Conservation (phyloP, 1,140 invertebrate species). For the Drosophila takahashii region DNA sequence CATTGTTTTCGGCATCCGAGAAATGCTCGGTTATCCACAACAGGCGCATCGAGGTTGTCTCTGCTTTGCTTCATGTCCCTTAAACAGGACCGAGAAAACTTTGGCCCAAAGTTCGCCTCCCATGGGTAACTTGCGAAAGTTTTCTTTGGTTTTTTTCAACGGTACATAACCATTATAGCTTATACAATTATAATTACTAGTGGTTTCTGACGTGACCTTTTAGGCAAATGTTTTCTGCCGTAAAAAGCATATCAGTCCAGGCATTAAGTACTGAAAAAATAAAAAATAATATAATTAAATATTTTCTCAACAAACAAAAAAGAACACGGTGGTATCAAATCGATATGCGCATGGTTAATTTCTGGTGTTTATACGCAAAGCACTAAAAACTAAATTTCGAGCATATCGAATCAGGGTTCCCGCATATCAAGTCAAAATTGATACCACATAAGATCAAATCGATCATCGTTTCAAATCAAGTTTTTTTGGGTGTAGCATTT, state of each 20-base stretch:
- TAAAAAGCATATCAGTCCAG: neutral
- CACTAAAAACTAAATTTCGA: no score
- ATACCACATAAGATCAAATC: no score
- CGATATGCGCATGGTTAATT: no score
- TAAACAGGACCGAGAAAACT: constrained; percentile 30
- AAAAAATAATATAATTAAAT: no score
- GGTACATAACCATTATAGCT: constrained; percentile 57
- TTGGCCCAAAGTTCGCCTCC: constrained; percentile 50
- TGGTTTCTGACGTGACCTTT: constrained; percentile 45
- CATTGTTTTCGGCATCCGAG: constrained; percentile 69
- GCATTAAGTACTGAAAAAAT: neutral
- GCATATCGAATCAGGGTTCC: no score
- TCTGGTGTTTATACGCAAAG: no score
- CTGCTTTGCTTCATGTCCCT: constrained; percentile 33
- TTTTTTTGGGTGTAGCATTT: no score
- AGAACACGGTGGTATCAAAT: no score
- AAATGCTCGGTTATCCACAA: constrained; percentile 61
- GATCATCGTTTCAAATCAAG: no score
- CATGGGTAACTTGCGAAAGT: constrained; percentile 31
- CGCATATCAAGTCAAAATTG: no score
- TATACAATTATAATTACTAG: constrained; percentile 55
- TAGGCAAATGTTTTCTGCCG: neutral
- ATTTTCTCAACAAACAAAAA: no score
- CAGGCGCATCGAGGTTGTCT: constrained; percentile 46
- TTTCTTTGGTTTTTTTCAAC: constrained; percentile 37